A percentile compares a stretch with the other conserved stretches of the same genome.
These are phyloP conservation scores for Falcunculus frontatus DNA, from an alignment of 2,113 vertebrate species.

Conservation along the genomic window DNA sequence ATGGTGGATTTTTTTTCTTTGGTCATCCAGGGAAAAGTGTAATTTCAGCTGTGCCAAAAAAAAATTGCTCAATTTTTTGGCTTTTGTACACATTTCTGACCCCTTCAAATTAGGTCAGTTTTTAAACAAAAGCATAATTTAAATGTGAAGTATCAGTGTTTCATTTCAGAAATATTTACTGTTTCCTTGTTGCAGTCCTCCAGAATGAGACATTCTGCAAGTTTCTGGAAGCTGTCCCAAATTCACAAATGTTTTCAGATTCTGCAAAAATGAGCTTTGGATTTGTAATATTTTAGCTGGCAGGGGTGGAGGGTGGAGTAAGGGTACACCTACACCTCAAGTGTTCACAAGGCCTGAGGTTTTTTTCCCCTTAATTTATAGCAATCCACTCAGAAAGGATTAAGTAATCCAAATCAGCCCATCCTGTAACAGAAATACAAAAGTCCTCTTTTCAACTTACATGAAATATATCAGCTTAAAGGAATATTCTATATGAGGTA, in stretches of 20 bases:
- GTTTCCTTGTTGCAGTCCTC: neutral
- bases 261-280: neutral
- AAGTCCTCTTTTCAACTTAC: neutral
- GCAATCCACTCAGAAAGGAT: slow-evolving; percentile 4
- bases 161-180: neutral
- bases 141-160: neutral
- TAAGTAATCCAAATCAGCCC: neutral
- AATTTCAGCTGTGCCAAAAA: neutral
- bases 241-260: neutral
- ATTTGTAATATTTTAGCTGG: neutral
- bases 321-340: neutral
- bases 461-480: neutral
- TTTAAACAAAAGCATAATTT: neutral
- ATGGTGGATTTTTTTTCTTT: neutral
- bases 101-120: neutral
- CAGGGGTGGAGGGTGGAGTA: rapidly evolving
- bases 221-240: slow-evolving; percentile 12
- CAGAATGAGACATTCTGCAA: neutral
- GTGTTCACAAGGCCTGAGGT: neutral
- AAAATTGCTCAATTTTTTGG: neutral
- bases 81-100: neutral
- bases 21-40: neutral
- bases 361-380: neutral
- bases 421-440: neutral
- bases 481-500: neutral